Percentiles rank a stretch among this genome's conserved stretches.
These are phyloP conservation scores for Lepidotrigona ventralis DNA, from an alignment of 1,140 invertebrate species.

Conservation along the genomic window DNA sequence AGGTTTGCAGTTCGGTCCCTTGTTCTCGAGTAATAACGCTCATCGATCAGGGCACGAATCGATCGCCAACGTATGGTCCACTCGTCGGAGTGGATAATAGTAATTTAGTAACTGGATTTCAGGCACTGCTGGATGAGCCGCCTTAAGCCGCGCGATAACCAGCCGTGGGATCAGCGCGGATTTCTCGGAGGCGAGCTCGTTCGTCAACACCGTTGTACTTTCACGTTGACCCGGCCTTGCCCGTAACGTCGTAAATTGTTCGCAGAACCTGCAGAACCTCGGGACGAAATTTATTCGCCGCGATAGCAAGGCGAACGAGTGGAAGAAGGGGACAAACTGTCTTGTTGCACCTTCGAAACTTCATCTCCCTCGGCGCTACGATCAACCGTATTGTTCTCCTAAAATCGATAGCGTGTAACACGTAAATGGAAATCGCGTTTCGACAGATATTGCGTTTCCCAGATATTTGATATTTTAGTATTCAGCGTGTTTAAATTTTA, in stretches of 20 bases:
- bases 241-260: neutral
- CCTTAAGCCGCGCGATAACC: slow-evolving; percentile 32
- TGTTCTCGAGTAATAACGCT: neutral
- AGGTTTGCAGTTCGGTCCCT: no score
- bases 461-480: neutral
- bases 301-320: neutral
- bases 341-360: neutral
- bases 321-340: neutral
- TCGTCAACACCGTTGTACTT: slow-evolving; percentile 26
- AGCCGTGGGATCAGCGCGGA: slow-evolving; percentile 29
- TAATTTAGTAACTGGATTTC: slow-evolving; percentile 50
- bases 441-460: neutral
- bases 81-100: slow-evolving; percentile 7
- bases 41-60: neutral
- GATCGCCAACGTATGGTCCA: slow-evolving; percentile 10
- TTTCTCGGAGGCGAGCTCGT: slow-evolving; percentile 26
- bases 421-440: neutral
- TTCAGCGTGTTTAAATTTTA: neutral
- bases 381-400: neutral
- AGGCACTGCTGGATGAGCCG: neutral
- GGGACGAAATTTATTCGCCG: neutral
- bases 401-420: neutral
- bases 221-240: neutral
- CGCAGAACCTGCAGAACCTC: neutral
- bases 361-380: neutral